Evolutionary conservation across 2,113 vertebrate species (phyloP), one percentile per base, ranked within the genome.

Genomic region (Syngnathus typhle): DNA sequence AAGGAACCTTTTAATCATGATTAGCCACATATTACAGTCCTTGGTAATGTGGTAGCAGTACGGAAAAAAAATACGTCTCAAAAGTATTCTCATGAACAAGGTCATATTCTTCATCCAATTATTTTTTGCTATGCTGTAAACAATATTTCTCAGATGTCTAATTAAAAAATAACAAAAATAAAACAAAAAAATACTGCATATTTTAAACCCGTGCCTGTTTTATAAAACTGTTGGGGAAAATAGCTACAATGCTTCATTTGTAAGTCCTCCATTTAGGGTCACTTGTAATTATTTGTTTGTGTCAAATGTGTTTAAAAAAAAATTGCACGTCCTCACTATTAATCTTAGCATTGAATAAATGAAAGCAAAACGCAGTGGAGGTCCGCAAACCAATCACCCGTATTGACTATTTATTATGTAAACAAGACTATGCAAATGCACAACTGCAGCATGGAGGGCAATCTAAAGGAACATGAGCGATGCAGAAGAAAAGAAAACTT

Each of bases 71-170:
- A 16, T 15, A 46, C 15, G 41, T 43, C 11, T 43, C 8, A 43
- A 43, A 43, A 43, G 11, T 4, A 16, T 15, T 23, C 56, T 13
- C 63, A 72, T 59, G 41, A 38, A 72, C 59, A 36, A 70, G 19
- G 47, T 19, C 47, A 19, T 19, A 51, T 21, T 51, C 10, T 52
- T 2, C 49, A n/a, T 52, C 49, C 49, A 52, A 52, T 21, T 52
- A 52, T 2, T 21, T 52, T 21, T 52, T 52, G 49, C 19, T 52
- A 9, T 52, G 49, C 19, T n/a, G 7, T 19, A 19, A 49, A 49
- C 47, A 19, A n/a, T 19, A n/a, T 47, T 47, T 19, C 19, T 51
- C 1, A 9, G 7, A 10, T 52, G 19, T 21, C 49, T 21, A 52
- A 52, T 52, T 52, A 10, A 7, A 21, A 47, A 47, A 43, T 43